These are phyloP conservation scores for Alitta virens DNA, from an alignment of 2,888 invertebrate genomes.

Conservation along the genomic window DNA sequence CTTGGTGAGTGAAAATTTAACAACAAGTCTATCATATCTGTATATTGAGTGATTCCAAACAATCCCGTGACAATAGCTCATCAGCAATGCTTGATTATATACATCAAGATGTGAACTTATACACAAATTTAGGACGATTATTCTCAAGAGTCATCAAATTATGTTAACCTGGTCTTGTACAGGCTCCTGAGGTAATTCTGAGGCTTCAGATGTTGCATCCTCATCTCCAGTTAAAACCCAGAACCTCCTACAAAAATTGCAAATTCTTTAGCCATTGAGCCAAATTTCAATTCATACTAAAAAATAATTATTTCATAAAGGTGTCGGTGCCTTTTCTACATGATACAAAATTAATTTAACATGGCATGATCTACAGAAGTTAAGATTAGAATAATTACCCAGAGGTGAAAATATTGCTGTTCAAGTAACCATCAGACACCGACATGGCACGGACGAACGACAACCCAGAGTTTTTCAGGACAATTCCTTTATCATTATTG, in stretches of 20 bases:
- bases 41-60: too few species aligned
- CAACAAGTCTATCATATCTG: too few species aligned
- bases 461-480: conserved; percentile 46
- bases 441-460: conserved; percentile 53
- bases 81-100: too few species aligned
- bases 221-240: conserved; percentile 42
- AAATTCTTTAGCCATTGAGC: neutral
- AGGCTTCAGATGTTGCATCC: conserved; percentile 24
- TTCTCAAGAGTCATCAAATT: too few species aligned
- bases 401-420: conserved; percentile 53
- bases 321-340: neutral
- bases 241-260: conserved; percentile 38
- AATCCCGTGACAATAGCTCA: too few species aligned
- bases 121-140: too few species aligned
- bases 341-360: too few species aligned
- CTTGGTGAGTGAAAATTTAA: too few species aligned
- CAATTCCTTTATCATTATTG: conserved; percentile 45
- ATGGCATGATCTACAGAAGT: too few species aligned
- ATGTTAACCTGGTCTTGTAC: neutral
- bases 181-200: conserved; percentile 1
- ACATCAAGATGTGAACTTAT: too few species aligned
- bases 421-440: conserved; percentile 40
- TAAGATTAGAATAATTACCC: conserved; percentile 35
- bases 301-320: neutral
- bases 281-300: neutral